phyloP scores from a whole-genome alignment of 64 coral and sea anemone genomes.

The Orbicella faveolata region DNA sequence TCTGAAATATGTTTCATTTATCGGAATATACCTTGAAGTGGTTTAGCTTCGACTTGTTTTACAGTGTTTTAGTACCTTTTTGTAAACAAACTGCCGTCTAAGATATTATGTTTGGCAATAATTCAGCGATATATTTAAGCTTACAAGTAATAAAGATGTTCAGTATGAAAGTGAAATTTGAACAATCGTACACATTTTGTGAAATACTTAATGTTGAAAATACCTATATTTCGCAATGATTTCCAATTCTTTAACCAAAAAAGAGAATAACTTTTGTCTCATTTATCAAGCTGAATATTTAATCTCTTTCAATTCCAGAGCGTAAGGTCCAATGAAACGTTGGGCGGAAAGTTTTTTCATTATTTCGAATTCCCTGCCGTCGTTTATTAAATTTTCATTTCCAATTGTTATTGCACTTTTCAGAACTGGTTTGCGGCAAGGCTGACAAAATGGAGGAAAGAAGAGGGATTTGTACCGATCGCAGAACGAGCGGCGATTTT shows the following conservation, averaged over 20 bases:
- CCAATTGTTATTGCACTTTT: not conserved
- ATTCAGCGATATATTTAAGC: not conserved
- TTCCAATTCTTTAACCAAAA: no score
- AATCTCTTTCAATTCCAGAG: not conserved
- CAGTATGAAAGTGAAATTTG: no score
- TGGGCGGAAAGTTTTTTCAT: not conserved
- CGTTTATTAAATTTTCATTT: not conserved
- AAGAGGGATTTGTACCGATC: slow-evolving; percentile 80
- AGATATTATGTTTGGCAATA: not conserved
- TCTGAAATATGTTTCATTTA: no score
- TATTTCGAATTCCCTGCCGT: not conserved
- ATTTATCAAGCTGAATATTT: not conserved
- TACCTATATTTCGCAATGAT: no score
- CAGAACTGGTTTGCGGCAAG: slow-evolving; percentile 79
- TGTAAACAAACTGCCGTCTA: not conserved
- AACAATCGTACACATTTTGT: no score
- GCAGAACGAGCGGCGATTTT: slow-evolving; percentile 60
- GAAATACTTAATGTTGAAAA: no score
- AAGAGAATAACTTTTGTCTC: not conserved
- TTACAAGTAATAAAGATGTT: no score
- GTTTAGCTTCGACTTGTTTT: not conserved
- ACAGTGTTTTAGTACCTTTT: not conserved
- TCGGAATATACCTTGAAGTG: not conserved
- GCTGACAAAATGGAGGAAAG: slow-evolving; percentile 73
- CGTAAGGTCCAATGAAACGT: not conserved